phyloP scores from a whole-genome alignment of 2,797 vertebrate genomes.

The Picus viridis region DNA sequence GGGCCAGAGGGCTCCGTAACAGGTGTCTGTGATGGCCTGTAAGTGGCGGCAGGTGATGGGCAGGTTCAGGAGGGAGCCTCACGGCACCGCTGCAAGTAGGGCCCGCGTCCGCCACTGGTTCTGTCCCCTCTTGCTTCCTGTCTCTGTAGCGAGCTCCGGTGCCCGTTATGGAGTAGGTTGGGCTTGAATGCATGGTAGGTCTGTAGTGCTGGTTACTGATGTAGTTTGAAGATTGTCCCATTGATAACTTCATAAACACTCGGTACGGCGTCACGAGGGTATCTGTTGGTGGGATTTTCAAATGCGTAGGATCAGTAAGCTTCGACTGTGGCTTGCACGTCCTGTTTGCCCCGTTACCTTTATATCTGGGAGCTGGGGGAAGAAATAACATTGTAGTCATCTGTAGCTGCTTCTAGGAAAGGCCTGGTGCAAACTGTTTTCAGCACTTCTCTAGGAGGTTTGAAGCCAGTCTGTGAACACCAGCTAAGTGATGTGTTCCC shows the following conservation, averaged over 20 bases:
- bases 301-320: neutral
- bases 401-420: neutral
- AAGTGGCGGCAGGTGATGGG: neutral
- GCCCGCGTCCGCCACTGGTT: neutral
- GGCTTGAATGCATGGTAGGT: fast-evolving
- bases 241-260: neutral
- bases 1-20: neutral
- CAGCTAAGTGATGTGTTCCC: neutral
- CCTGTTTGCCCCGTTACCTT: too few species aligned
- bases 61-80: fast-evolving
- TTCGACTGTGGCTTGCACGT: too few species aligned
- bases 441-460: fast-evolving
- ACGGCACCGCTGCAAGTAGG: neutral
- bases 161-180: neutral
- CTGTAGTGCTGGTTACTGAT: neutral
- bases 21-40: neutral
- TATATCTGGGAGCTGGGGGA: too few species aligned
- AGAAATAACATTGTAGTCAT: fast-evolving
- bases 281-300: neutral
- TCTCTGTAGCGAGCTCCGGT: neutral
- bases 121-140: neutral
- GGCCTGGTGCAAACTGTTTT: neutral
- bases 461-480: neutral
- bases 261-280: fast-evolving
- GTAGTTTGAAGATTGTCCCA: fast-evolving